A percentile compares a stretch with the other conserved stretches of the same genome.
phyloP scores from a whole-genome alignment of 2,113 vertebrate species.

The Tonatia bakeri region DNA sequence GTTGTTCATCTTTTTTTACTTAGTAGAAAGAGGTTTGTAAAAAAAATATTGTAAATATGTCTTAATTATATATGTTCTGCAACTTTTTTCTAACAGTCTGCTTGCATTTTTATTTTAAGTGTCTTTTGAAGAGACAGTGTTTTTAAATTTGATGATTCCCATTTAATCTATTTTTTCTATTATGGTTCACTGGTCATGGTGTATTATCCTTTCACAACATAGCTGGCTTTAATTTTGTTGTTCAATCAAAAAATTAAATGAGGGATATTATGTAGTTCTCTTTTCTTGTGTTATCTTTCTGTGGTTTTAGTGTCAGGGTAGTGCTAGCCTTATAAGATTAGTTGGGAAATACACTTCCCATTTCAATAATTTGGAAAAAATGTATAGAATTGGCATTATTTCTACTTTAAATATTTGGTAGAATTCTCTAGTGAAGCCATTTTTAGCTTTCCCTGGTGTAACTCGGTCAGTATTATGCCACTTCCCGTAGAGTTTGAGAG shows the following conservation, averaged over 20 bases:
- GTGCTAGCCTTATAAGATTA: neutral
- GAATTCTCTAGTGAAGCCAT: neutral
- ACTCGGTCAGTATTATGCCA: neutral
- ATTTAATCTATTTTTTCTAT: neutral
- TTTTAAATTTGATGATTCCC: neutral
- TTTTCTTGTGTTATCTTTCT: neutral
- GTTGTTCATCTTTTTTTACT: neutral
- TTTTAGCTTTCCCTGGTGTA: neutral
- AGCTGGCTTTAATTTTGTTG: conserved; percentile 37
- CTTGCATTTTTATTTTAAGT: conserved; percentile 38
- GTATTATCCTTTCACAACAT: neutral
- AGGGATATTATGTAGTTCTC: neutral
- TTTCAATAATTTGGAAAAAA: neutral
- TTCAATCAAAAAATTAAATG: neutral
- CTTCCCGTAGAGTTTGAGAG: neutral
- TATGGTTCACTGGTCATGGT: neutral
- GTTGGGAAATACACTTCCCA: neutral
- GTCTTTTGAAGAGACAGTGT: neutral
- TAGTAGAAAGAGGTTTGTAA: neutral
- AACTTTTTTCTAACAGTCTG: neutral
- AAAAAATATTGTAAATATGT: neutral
- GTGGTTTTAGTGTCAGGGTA: neutral
- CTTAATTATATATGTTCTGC: conserved; percentile 10
- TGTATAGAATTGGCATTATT: neutral
- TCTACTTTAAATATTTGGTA: neutral